Conservation (phyloP, 2,888 invertebrate species). For the Drosophila mayaguana region DNA sequence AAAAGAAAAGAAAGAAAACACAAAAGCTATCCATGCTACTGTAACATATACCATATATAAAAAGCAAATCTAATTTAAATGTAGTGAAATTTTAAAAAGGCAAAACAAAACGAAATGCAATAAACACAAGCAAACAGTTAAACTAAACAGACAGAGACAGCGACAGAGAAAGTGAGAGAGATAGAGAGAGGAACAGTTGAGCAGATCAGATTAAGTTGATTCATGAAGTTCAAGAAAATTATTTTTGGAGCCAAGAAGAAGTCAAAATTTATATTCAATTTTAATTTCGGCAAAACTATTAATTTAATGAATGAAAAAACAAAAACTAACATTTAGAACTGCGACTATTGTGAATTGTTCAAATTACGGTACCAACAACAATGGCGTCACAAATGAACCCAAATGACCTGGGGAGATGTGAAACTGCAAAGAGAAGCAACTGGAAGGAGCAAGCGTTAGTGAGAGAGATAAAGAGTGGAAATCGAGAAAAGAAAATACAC, state of each 20-base stretch:
- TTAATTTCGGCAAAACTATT: conserved; percentile 65
- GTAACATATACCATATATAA: conserved; percentile 70
- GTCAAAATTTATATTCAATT: conserved; percentile 22
- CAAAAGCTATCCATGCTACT: conserved; percentile 40
- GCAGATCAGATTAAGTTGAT: conserved; percentile 1
- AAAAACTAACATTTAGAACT: conserved; percentile 54
- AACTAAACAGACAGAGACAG: conserved; percentile 15
- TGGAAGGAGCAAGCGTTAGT: conserved; percentile 19
- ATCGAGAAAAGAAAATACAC: conserved; percentile 72
- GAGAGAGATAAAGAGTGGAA: conserved; percentile 37
- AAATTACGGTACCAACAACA: conserved; percentile 76
- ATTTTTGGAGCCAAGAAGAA: conserved; percentile 77
- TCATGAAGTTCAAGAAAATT: conserved; percentile 27
- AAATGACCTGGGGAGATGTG: conserved; percentile 32
- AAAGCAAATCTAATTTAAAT: conserved; percentile 71
- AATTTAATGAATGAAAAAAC: conserved; percentile 57
- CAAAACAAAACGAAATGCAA: conserved; percentile 57
- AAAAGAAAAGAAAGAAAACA: conserved; percentile 11
- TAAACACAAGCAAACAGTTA: conserved; percentile 22
- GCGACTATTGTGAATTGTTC: conserved; percentile 83
- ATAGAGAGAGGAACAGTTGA: conserved; percentile 13
- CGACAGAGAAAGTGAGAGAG: conserved; percentile 9
- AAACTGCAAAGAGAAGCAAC: conserved; percentile 30
- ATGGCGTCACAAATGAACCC: conserved; percentile 71
- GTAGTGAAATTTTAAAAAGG: conserved; percentile 65